These are phyloP conservation scores for Patella caerulea DNA, from an alignment of 2,888 invertebrate species.

Conservation along the genomic window DNA sequence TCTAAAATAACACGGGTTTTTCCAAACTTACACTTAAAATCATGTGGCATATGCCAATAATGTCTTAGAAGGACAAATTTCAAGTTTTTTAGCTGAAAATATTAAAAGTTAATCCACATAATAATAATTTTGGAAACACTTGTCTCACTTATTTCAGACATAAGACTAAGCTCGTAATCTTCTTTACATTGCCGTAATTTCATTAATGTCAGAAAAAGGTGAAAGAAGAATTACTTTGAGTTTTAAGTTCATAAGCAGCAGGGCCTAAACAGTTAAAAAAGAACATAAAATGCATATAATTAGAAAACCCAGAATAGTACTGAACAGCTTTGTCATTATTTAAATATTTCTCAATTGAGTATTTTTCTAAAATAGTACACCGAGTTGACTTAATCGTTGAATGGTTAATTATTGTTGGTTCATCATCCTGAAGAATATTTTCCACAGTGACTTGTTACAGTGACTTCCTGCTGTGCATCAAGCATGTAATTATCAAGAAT, in stretches of 20 bases:
- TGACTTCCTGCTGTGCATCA: too few relatives aligned
- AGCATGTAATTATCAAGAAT: too few relatives aligned
- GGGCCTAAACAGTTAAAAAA: neutral
- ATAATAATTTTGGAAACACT: slow-evolving; percentile 22
- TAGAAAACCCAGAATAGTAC: neutral
- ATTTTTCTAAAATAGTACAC: neutral
- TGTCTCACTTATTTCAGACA: slow-evolving; percentile 20
- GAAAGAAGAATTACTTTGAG: neutral
- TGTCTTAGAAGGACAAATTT: slow-evolving; percentile 15
- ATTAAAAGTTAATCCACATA: slow-evolving; percentile 27
- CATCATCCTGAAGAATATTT: neutral
- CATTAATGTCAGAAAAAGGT: slow-evolving; percentile 21
- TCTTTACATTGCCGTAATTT: slow-evolving; percentile 14
- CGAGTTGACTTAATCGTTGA: neutral
- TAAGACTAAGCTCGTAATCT: slow-evolving; percentile 21
- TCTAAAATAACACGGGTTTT: neutral
- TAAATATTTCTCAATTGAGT: neutral
- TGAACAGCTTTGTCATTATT: neutral
- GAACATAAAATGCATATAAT: slow-evolving; percentile 3
- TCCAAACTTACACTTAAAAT: neutral
- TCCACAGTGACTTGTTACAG: too few relatives aligned
- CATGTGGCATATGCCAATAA: neutral
- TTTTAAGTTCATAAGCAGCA: neutral
- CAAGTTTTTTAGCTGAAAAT: slow-evolving; percentile 21
- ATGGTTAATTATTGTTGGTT: neutral